A percentile compares a stretch with the other conserved stretches of the same genome.
Conservation (phyloP, 2,888 invertebrate species). For the Polyploca ridens region DNA sequence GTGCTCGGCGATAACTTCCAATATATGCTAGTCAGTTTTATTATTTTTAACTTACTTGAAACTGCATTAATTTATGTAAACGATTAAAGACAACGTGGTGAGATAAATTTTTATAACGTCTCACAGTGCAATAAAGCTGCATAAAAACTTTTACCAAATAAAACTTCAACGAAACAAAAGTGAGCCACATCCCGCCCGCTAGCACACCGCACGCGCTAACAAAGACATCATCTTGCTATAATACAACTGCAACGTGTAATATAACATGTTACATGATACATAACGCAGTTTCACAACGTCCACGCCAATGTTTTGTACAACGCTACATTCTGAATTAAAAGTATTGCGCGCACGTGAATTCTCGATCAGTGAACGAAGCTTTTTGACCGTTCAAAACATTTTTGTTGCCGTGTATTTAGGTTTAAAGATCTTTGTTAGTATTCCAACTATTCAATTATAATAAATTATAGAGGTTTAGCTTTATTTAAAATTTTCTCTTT, state of each 20-base stretch:
- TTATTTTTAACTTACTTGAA: too few relatives aligned
- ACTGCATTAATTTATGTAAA: too few relatives aligned
- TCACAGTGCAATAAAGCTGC: too few relatives aligned
- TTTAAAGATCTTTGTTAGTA: too few relatives aligned
- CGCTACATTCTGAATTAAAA: neutral
- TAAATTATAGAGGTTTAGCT: too few relatives aligned
- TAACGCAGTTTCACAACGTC: constrained; percentile 2
- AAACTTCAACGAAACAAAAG: neutral
- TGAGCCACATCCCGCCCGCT: neutral
- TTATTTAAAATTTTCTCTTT: too few relatives aligned
- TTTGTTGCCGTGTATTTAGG: too few relatives aligned
- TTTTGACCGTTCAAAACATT: neutral
- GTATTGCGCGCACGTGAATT: neutral
- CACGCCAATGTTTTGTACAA: neutral
- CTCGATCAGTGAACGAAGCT: neutral
- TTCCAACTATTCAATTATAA: too few relatives aligned
- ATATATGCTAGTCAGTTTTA: too few relatives aligned
- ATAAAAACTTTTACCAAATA: constrained; percentile 8
- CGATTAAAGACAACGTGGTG: neutral
- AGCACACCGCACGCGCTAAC: constrained; percentile 10
- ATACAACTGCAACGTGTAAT: constrained; percentile 9
- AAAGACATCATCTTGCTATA: constrained; percentile 8
- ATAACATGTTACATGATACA: constrained; percentile 1
- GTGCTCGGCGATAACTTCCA: too few relatives aligned
- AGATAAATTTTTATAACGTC: too few relatives aligned